phyloP scores from a whole-genome alignment of 2,113 vertebrate genomes.

The Etheostoma cragini region DNA sequence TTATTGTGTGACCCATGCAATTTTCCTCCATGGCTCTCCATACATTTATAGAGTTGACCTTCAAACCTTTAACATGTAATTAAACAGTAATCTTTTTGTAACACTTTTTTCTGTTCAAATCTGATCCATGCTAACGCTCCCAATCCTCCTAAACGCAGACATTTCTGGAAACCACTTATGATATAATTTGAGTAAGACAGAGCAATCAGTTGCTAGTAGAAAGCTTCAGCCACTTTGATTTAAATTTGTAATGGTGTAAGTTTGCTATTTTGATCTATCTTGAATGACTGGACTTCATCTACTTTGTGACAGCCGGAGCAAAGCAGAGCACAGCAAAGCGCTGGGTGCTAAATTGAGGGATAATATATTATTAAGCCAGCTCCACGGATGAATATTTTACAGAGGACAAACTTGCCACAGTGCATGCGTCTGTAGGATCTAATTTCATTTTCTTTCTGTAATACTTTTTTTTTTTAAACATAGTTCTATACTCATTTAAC shows the following conservation, averaged over 20 bases:
- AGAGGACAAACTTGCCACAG: conserved; percentile 12
- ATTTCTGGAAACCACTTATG: conserved; percentile 4
- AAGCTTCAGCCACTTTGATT: conserved; percentile 45
- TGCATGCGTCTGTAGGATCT: background rate
- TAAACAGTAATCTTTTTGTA: background rate
- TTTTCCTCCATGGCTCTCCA: conserved; percentile 11
- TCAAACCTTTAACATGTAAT: conserved; percentile 13
- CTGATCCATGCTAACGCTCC: background rate
- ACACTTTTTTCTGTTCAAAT: conserved; percentile 5
- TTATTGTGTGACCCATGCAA: conserved; percentile 26
- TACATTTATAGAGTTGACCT: conserved; percentile 1
- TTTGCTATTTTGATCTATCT: conserved; percentile 53
- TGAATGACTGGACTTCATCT: conserved; percentile 59
- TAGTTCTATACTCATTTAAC: background rate
- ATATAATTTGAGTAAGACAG: conserved; percentile 17
- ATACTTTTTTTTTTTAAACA: too few relatives aligned
- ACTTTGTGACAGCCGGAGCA: conserved; percentile 43
- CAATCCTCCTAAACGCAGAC: background rate
- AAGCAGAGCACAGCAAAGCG: conserved; percentile 59
- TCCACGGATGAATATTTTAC: conserved; percentile 79
- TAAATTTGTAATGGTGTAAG: conserved; percentile 51
- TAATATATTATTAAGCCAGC: conserved; percentile 79
- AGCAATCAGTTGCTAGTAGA: conserved; percentile 19
- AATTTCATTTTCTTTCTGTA: background rate
- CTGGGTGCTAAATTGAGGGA: conserved; percentile 70